phyloP scores from a whole-genome alignment of 2,113 vertebrate species.

The Turnix velox region DNA sequence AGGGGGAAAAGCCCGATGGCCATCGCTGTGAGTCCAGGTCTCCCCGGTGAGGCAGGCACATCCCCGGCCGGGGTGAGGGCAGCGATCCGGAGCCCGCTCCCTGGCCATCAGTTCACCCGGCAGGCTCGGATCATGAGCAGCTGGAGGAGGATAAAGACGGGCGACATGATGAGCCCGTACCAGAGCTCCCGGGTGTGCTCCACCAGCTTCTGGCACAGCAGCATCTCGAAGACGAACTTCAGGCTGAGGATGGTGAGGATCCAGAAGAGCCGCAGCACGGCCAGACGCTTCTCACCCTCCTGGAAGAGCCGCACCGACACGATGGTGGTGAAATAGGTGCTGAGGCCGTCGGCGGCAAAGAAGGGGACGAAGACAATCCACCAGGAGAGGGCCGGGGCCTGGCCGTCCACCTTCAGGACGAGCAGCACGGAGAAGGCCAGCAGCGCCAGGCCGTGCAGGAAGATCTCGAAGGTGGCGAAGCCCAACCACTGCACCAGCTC shows the following conservation, averaged over 20 bases:
- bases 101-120: conserved; percentile 82
- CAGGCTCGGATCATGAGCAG: conserved; percentile 97
- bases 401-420: conserved; percentile 82
- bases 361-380: conserved; percentile 93
- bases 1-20: accelerated
- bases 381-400: conserved; percentile 80
- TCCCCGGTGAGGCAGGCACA: not conserved
- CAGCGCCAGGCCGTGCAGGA: conserved; percentile 86
- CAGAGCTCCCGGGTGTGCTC: conserved; percentile 87
- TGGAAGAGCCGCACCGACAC: conserved; percentile 96
- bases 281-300: conserved; percentile 94
- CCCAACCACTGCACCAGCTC: conserved; percentile 97
- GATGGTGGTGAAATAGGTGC: conserved; percentile 96
- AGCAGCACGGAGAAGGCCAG: conserved; percentile 88
- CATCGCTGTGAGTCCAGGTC: accelerated
- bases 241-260: conserved; percentile 95
- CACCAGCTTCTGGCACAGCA: conserved; percentile 94
- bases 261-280: conserved; percentile 94
- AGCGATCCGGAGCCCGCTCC: not conserved
- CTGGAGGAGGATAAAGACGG: conserved; percentile 94
- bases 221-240: conserved; percentile 97
- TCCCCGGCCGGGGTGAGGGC: accelerated
- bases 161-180: conserved; percentile 92
- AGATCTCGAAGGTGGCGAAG: conserved; percentile 93
- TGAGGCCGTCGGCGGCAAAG: conserved; percentile 93